Base-by-base conservation (phyloP, 1,140 invertebrate genomes). In the Ooceraea biroi region DNA sequence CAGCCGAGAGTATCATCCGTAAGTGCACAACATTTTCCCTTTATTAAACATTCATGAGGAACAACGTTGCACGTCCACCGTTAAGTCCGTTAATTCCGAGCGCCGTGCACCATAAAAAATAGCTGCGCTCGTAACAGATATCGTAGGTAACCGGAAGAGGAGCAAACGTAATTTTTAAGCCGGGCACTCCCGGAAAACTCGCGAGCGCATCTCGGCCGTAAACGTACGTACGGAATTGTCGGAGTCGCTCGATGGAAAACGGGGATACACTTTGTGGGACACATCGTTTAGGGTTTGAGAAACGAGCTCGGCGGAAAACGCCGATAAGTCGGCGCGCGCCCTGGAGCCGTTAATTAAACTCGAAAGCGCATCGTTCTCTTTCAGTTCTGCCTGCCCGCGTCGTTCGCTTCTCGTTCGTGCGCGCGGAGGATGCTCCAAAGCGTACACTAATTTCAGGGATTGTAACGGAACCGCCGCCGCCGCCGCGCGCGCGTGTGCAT, bases 361-460 rank as follows among this genome's bases (percentile, higher is more conserved):
- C 76, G 76, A 80, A 80, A 80, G 76, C 50, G 76, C 76, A 71
- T 80, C 22, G 30, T 71, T 80, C 36, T 80, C 19, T 68, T 69
- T 46, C 76, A 50, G 60, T 77, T 66, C 74, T 36, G 74, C 60
- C 66, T 66, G 44, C 41, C 41, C 19, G 63, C 63, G 63, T 46
- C 63, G 66, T 69, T 69, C 66, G 66, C 25, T 69, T 4, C 50
- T 80, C 36, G 36, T 36, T 57, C 65, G 65, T 80, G 50, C 65
- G 27, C 76, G 76, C 12, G 65, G 76, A 80, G 44, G 76, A 69
- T 71, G 76, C 76, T 57, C 41, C 76, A 80, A 80, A 80, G 76
- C 76, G 50, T 57, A 57, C 50, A 71, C 65, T 80, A 80, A 80
- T 80, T 80, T 71, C 76, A 80, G 65, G 25, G 50, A 80, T 80